Base-by-base conservation (phyloP, 2,888 invertebrate genomes). In the Ariolimax columbianus region DNA sequence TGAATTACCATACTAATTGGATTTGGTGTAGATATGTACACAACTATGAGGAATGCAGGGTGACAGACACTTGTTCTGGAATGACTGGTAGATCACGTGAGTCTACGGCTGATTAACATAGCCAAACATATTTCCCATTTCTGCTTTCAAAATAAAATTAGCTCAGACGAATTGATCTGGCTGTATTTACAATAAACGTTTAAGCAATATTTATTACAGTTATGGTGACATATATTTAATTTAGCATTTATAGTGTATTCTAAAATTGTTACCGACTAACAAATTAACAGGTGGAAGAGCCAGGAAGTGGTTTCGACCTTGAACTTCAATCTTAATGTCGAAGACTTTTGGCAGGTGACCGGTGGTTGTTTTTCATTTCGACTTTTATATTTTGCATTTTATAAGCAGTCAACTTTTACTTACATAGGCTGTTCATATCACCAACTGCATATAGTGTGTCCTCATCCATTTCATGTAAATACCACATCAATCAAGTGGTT, bases 291-390 rank as follows among this genome's bases (percentile, higher is more conserved):
- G 23, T 55, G 38, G 81, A 81, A 81, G 47, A 81, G 81, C 81
- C 81, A 72, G 81, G 81, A 81, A 81, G 70, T 51, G 26, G 17
- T 14, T 38, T 43, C 47, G 47, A 23, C 51, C 70, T 47, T 81
- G 72, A 81, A 47, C 81, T 80, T 80, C 36, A 51, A 75, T 30
- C 30, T 9, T 43, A 26, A 23, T 51, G 51, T 43, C 23, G 51
- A 23, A 43, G 19, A 43, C 36, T 63, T 63, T 38, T 26, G 17
- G 38, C 38, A 36, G 19, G 11, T 40, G 47, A 30, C 26, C 9
- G 9, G 51, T 77, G 9, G 55, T 17, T n/a, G 4, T 26, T 11
- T 4, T 33, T 7, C 1, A 59, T 77, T 77, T 59, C 51, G 59
- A 77, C 23, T 40, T 7, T 14, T 26, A 51, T 6, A 51, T 59